Conservation (phyloP, 2,113 vertebrate species). For the Lophura nycthemera region DNA sequence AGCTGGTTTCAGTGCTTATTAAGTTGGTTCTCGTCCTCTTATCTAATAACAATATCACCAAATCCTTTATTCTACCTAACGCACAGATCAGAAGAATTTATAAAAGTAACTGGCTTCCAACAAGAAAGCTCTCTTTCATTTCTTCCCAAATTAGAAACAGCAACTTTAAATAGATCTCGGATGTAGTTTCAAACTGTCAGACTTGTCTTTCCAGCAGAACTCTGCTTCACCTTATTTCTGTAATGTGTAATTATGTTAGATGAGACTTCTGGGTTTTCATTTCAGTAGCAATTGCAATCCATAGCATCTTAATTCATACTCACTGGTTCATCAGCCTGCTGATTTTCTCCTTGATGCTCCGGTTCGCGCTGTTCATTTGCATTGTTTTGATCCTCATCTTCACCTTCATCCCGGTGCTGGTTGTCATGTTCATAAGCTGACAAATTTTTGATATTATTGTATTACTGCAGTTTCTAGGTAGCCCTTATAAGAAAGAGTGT, state of each 20-base stretch:
- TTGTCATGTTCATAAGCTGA: slow-evolving; percentile 79
- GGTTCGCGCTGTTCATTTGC: slow-evolving; percentile 69
- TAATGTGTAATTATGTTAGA: background rate
- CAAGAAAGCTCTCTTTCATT: background rate
- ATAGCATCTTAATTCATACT: slow-evolving; percentile 47
- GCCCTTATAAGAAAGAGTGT: background rate
- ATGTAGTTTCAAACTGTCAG: slow-evolving; percentile 1
- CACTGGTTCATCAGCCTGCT: slow-evolving; percentile 67
- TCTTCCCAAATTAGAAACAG: background rate
- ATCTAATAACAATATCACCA: background rate
- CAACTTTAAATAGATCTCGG: background rate
- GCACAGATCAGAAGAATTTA: background rate
- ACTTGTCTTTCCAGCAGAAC: background rate
- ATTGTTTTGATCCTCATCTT: slow-evolving; percentile 76
- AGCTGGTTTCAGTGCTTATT: background rate
- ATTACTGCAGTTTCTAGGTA: background rate
- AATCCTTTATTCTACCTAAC: background rate
- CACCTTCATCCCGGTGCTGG: slow-evolving; percentile 78
- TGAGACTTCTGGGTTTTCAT: background rate
- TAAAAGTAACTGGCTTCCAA: background rate
- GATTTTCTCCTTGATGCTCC: slow-evolving; percentile 63
- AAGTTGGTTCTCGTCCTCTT: background rate
- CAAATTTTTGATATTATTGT: slow-evolving; percentile 1
- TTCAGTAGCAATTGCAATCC: background rate
- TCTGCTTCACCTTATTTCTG: background rate